Evolutionary conservation across 2,113 vertebrate species (phyloP).

Genomic region (Vombatus ursinus): DNA sequence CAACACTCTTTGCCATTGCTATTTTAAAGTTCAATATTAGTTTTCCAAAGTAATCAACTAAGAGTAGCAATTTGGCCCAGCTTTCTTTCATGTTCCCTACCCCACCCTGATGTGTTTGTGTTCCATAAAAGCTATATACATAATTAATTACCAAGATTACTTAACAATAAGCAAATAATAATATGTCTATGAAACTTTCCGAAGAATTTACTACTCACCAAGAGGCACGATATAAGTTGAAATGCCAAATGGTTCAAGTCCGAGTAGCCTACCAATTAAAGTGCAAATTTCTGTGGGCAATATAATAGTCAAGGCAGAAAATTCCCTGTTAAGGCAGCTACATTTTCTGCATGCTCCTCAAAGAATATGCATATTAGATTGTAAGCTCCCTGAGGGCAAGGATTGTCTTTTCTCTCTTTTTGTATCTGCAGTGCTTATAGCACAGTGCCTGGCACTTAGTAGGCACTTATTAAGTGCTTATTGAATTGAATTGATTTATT

Average conservation of each 20-base stretch:
- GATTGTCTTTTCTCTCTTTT: background rate
- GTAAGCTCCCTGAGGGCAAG: background rate
- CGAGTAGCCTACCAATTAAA: background rate
- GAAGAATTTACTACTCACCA: slow-evolving; percentile 49
- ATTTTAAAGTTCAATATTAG: background rate
- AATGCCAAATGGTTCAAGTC: background rate
- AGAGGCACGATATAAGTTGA: background rate
- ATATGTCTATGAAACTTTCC: background rate
- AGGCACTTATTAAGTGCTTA: background rate
- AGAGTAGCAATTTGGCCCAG: background rate
- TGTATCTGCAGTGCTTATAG: background rate
- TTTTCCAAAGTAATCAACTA: background rate
- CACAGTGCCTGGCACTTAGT: background rate
- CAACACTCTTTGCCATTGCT: background rate
- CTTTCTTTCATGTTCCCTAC: background rate
- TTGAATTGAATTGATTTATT: background rate
- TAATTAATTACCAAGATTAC: background rate
- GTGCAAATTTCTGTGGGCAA: background rate
- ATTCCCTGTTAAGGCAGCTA: background rate
- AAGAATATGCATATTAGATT: background rate
- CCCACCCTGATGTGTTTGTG: background rate
- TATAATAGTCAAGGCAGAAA: background rate
- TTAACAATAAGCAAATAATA: background rate
- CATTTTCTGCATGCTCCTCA: background rate
- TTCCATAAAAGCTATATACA: background rate